Evolutionary conservation across 1,140 invertebrate species (phyloP), one percentile per base, ranked within the genome.

Genomic region (Drosophila pallidifrons): DNA sequence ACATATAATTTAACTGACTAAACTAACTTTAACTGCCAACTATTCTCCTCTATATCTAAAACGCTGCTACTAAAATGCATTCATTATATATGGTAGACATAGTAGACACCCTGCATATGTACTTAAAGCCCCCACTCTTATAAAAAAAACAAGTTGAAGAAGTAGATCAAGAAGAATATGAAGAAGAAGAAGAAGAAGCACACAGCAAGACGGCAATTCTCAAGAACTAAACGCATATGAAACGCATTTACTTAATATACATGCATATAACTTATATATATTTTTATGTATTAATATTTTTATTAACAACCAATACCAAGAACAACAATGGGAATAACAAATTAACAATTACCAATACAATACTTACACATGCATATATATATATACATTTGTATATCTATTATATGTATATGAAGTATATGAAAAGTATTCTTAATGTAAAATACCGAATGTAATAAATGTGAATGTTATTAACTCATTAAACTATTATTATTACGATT

Each of bases 231-330:
- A 66, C 64, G 64, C 66, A 77, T 72, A 76, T 76, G 61, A 77
- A 77, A 66, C 61, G 74, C 85, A 89, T 89, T 83, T 89, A 88
- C 63, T 77, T 80, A 68, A 79, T 41, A 69, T 73, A 70, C 43
- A 57, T 57, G 35, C 35, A 57, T 32, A 54, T 57, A 41, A 57
- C 32, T 63, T 45, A 61, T 47, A 61, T 79, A 64, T 83, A 63
- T 80, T 78, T 79, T 88, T 79, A 80, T 83, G 47, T 60, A 81
- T 74, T 64, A 72, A 54, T 64, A 70, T 70, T 70, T 75, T 60
- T 46, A 54, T 71, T 57, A 28, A 25, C 28, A 25, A 28, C 4
- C 4, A 28, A 10, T 30, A 55, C 32, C 54, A 55, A 57, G 10
- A 43, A 54, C 28, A 57, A 43, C 54, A 57, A 41, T 15, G 35